Base-by-base conservation (phyloP, 2,113 vertebrate species). In the Hucho hucho region DNA sequence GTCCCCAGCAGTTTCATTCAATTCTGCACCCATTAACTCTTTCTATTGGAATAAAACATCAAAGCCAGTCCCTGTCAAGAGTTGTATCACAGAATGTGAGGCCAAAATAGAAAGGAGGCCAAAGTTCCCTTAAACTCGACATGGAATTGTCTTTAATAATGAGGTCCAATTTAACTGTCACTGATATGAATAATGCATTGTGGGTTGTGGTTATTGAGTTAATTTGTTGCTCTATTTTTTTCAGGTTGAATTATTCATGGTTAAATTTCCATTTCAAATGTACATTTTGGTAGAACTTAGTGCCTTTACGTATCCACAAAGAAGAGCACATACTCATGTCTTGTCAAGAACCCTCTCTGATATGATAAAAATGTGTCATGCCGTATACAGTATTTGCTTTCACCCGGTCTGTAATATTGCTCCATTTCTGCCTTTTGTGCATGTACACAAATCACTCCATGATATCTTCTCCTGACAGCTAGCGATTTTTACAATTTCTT, bases 161-260 rank as follows among this genome's bases (percentile, higher is more conserved):
- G 13, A 74, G 63, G 75, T 83, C 70, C 14, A 69, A 79, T 82
- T 79, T 63, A 81, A 75, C 75, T 43, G 37, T 81, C 77, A 83
- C 16, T 4, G 6, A 70, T 58, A 89, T 88, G 83, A 89, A 89
- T 87, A 85, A 84, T 89, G 69, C 46, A 83, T 86, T 4, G 1
- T 74, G 72, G 78, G 68, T 66, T 79, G 58, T 32, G 73, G 70
- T 82, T 69, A 74, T 75, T 64, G 72, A 73, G 79, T 82, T 72
- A 82, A 84, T 87, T 85, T 84, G 74, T 80, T 72, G 59, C 26
- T 77, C 74, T 81, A 65, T 77, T 83, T 83, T 28, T 72, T 78
- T 32, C 69, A 65, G 69, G 64, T 65, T 74, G 46, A 74, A 86
- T 82, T 66, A 82, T 86, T 82, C 73, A 87, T 83, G 70, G 61